phyloP scores from a whole-genome alignment of 2,113 vertebrate species.

The Calyptomena viridis region DNA sequence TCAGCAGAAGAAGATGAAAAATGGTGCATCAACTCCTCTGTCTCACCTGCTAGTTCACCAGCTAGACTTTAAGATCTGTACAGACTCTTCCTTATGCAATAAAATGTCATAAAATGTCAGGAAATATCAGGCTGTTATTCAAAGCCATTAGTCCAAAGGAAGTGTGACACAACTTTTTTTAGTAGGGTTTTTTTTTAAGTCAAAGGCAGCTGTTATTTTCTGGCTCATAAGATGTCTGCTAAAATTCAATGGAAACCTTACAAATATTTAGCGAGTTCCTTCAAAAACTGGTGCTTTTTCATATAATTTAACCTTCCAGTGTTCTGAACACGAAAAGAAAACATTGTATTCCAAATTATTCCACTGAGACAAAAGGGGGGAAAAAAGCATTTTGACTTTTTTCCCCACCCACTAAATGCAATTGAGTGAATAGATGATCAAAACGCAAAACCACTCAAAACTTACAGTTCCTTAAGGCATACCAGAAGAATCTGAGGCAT shows the following conservation, averaged over 20 bases:
- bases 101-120: constrained; percentile 32
- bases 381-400: not conserved
- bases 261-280: constrained; percentile 51
- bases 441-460: not conserved
- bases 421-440: not conserved
- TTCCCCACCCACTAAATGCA: not conserved
- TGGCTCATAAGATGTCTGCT: constrained; percentile 51
- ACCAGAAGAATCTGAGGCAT: not conserved
- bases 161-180: constrained; percentile 40
- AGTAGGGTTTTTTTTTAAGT: not conserved
- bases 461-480: not conserved
- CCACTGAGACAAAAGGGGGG: not conserved
- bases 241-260: constrained; percentile 52
- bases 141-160: constrained; percentile 37
- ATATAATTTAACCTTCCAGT: constrained; percentile 14
- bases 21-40: not conserved
- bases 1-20: not conserved
- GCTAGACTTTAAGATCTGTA: not conserved
- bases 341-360: constrained; percentile 26
- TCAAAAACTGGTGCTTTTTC: not conserved
- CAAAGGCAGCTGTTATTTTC: constrained; percentile 64
- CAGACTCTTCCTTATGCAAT: constrained; percentile 3
- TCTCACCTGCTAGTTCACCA: not conserved
- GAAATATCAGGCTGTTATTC: constrained; percentile 35
- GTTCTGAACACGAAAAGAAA: constrained; percentile 44